A percentile compares a stretch with the other conserved stretches of the same genome.
These are phyloP conservation scores for Gymnorhina tibicen DNA, from an alignment of 2,113 vertebrate species.

Conservation along the genomic window DNA sequence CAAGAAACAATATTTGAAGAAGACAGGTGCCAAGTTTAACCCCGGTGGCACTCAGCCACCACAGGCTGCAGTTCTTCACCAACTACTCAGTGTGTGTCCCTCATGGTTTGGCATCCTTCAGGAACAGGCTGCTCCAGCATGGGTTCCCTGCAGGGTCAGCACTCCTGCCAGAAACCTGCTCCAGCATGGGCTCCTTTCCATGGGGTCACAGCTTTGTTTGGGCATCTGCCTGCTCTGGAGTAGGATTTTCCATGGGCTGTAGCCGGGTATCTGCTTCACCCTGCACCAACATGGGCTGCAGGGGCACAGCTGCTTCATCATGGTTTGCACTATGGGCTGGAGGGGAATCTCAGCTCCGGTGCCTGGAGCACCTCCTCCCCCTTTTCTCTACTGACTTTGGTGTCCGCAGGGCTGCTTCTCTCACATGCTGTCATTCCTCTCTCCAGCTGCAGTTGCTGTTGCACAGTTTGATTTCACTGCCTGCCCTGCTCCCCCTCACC, in stretches of 20 bases:
- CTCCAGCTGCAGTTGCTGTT: background rate
- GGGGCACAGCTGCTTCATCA: no score
- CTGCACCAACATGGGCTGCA: background rate
- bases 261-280: background rate
- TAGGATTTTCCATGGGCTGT: background rate
- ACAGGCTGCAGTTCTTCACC: background rate
- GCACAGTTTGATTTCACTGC: background rate
- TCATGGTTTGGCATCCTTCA: background rate
- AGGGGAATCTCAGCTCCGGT: background rate
- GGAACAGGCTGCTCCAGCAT: background rate
- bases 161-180: background rate
- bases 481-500: background rate
- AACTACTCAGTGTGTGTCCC: background rate
- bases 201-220: background rate
- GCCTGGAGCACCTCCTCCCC: background rate
- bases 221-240: background rate
- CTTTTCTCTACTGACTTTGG: background rate
- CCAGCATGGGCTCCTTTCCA: no score
- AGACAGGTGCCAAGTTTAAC: background rate
- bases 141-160: fast-evolving
- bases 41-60: no score
- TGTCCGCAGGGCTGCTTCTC: background rate
- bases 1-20: background rate
- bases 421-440: background rate
- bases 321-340: fast-evolving